Evolutionary conservation across 2,888 invertebrate genomes (phyloP), one percentile per base, ranked within the genome.

Genomic region (Pocota personata): DNA sequence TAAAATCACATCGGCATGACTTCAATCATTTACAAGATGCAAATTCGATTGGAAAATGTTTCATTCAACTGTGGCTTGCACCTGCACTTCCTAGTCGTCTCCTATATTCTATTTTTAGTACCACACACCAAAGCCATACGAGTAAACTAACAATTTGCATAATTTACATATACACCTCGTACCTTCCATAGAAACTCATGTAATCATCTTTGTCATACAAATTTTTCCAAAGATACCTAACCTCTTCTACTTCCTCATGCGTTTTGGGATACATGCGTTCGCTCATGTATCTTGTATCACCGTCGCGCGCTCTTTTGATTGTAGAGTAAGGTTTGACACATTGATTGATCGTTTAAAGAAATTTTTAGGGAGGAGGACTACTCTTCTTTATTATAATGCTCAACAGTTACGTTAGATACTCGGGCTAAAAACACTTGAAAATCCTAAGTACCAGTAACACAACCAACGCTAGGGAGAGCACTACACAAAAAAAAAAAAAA

Each of bases 121-220:
- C 67, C 46, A 32, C 57, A 73, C 73, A 62, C 67, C 57, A 73
- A 58, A 55, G 62, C 30, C 32, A 57, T 62, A 77, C n/a, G n/a
- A n/a, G n/a, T n/a, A 67, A 62, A 35, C 57, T 7, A 8, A 12
- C n/a, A 66, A 82, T 83, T 83, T 78, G 71, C 82, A 82, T 77
- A 67, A 40, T 40, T 40, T 40, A n/a, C 37, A 32, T 30, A 37
- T 43, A 52, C 82, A 72, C 58, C 60, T 66, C 21, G 24, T 48
- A 12, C 16, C 7, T 37, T 35, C 35, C 46, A 57, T 48, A 73
- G 50, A 66, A 60, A 67, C 50, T 27, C 32, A 48, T 76, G 76
- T 55, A 67, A 69, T 71, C 52, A 80, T 69, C 80, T 76, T 75
- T 71, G 84, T 66, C 75, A 84, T 84, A 84, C 84, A 84, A 84